Conservation (phyloP, 2,797 vertebrate species). For the Sebastes nivosus region DNA sequence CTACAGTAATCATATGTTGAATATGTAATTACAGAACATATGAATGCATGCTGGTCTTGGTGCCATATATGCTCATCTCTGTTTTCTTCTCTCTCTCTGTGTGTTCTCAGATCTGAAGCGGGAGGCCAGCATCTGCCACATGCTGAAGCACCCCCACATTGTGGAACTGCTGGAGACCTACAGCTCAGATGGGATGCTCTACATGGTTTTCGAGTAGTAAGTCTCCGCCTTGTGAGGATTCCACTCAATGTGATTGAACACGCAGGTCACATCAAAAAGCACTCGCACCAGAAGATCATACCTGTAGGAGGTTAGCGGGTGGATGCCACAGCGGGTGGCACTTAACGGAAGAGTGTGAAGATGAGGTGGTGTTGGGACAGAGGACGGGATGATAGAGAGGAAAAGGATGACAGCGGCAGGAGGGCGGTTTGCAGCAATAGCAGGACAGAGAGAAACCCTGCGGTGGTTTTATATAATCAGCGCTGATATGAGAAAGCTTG, state of each 20-base stretch:
- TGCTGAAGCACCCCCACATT: constrained; percentile 98
- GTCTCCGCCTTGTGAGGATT: constrained; percentile 60
- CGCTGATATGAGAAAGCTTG: constrained; percentile 46
- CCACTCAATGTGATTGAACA: not conserved
- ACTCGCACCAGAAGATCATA: not conserved
- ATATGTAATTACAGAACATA: not conserved
- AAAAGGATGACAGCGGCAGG: not conserved
- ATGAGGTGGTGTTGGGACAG: not conserved
- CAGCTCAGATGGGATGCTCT: constrained; percentile 99
- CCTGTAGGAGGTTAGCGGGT: not conserved
- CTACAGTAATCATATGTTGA: not conserved
- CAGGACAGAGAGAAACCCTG: constrained; percentile 16
- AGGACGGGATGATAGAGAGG: not conserved
- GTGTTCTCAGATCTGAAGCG: constrained; percentile 91
- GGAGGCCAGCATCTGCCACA: constrained; percentile 98
- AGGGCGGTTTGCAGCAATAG: not conserved
- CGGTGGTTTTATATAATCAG: constrained; percentile 56
- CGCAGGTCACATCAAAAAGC: no score
- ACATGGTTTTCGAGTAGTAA: constrained; percentile 99
- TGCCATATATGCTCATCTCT: not conserved
- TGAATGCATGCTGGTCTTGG: not conserved
- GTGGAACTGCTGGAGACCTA: constrained; percentile 97
- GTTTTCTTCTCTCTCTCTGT: not conserved
- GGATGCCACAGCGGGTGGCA: not conserved
- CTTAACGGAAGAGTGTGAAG: not conserved